Evolutionary conservation across 2,888 invertebrate species (phyloP).

Genomic region (Dexiosoma caninum): DNA sequence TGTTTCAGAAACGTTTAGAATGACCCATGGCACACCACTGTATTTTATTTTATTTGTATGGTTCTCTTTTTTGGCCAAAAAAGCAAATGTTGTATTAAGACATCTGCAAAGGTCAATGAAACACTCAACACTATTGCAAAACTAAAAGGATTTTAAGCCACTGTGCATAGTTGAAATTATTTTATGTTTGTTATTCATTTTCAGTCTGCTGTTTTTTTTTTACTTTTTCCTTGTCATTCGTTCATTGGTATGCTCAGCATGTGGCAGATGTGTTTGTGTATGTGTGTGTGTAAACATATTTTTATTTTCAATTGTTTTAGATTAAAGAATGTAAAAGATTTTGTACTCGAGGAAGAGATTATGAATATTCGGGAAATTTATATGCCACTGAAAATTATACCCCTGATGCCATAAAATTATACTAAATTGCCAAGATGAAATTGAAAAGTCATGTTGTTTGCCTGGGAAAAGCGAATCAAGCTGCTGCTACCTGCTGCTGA

Average conservation of each 20-base stretch:
- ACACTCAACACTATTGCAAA: neutral
- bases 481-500: no score
- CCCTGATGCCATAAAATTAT: slow-evolving; percentile 56
- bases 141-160: neutral
- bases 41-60: no score
- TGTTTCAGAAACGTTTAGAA: no score
- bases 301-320: slow-evolving; percentile 8
- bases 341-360: slow-evolving; percentile 47
- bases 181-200: neutral
- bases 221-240: no score
- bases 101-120: no score
- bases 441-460: slow-evolving; percentile 58
- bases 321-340: slow-evolving; percentile 51
- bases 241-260: neutral
- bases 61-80: no score
- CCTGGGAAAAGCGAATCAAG: neutral
- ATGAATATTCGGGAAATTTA: slow-evolving; percentile 55
- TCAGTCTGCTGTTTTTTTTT: neutral
- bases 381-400: slow-evolving; percentile 55
- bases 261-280: neutral
- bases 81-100: no score
- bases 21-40: no score
- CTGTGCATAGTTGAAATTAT: neutral
- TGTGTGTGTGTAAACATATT: neutral
- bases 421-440: slow-evolving; percentile 45